Base-by-base conservation (phyloP, 2,888 invertebrate genomes). In the Microplitis deprimator region DNA sequence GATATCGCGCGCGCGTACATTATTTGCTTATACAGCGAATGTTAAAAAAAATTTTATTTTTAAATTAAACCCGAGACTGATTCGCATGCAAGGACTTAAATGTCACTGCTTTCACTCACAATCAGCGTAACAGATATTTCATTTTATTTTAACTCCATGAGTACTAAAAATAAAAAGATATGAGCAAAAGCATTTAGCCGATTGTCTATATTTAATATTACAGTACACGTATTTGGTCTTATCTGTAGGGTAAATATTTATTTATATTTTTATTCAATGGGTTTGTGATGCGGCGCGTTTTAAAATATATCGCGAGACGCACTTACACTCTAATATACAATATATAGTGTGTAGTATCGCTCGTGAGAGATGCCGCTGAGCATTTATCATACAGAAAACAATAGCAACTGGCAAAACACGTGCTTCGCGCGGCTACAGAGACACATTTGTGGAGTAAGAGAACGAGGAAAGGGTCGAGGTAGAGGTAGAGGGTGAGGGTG, bases 381-480 rank as follows among this genome's bases (percentile, higher is more conserved):
- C 88, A 87, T 89, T 89, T 88, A 89, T 89, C 89, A 89, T 89
- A 89, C 85, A 88, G 89, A 84, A 89, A 89, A 89, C 89, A 89
- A 89, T 89, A 88, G 89, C 87, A 88, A 89, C 89, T 89, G 89
- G 89, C 89, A 89, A 89, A 89, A 89, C 89, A 89, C 89, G 88
- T 89, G 89, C 89, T 89, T 89, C 88, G 89, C 89, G 86, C 89
- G 87, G 86, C 84, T 85, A 84, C 84, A 85, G 86, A 87, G 85
- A 84, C 84, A 83, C 84, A 65, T 70, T 80, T 20, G 16, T 79
- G 82, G 77, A 78, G 77, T 68, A 74, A 73, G 73, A 10, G 8
- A 77, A 74, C 72, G 73, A 68, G 77, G 77, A 17, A 73, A 79
- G 80, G 60, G 75, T 64, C 73, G 68, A 73, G 68, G 68, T 50